Percentiles rank a stretch among this genome's conserved stretches.
phyloP scores from a whole-genome alignment of 2,113 vertebrate genomes.

The Catagonus wagneri region DNA sequence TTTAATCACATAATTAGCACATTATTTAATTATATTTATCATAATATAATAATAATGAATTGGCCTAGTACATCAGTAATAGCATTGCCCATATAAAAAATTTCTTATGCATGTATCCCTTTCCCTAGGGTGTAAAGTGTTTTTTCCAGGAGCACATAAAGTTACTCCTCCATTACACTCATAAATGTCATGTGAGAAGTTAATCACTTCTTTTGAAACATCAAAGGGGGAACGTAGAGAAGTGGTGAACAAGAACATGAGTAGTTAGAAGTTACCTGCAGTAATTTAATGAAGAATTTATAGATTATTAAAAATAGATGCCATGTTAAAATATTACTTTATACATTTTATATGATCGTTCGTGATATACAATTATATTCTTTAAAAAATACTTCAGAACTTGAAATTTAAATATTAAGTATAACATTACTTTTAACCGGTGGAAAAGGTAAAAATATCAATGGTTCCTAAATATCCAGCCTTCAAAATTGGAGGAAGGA shows the following conservation, averaged over 20 bases:
- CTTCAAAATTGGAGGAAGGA: not conserved
- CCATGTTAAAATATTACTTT: not conserved
- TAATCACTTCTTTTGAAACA: not conserved
- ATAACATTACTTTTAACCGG: not conserved
- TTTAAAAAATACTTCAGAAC: not conserved
- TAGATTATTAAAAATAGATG: not conserved
- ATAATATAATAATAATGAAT: constrained; percentile 65
- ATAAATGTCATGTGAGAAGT: not conserved
- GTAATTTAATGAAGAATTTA: not conserved
- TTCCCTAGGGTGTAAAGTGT: not conserved
- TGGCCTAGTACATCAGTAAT: not conserved
- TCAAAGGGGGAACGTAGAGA: not conserved
- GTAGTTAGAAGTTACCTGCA: not conserved
- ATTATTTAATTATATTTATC: constrained; percentile 61
- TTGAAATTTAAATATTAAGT: constrained; percentile 31
- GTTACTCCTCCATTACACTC: not conserved
- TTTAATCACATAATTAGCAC: constrained; percentile 64
- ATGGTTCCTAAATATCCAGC: not conserved
- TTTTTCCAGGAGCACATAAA: not conserved
- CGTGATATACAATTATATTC: not conserved
- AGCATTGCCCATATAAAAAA: constrained; percentile 14
- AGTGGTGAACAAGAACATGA: not conserved
- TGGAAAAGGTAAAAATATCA: not conserved
- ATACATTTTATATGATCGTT: not conserved
- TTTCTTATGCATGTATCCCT: not conserved